These are phyloP conservation scores for Tetragnatha versicolor DNA, from an alignment of 1,140 invertebrate genomes.

Conservation along the genomic window DNA sequence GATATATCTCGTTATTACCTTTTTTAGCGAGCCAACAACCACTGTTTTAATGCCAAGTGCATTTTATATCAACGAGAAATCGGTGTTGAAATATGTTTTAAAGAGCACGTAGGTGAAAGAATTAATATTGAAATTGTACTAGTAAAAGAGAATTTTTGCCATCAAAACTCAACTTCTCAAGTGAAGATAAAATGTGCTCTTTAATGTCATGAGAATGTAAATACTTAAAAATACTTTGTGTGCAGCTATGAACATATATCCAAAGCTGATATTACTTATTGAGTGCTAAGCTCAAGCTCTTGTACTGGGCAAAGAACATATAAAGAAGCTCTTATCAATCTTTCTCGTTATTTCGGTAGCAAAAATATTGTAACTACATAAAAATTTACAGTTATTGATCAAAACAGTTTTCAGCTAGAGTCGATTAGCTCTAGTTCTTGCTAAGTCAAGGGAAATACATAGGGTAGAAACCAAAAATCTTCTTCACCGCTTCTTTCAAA, in stretches of 20 bases:
- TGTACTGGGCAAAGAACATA: slow-evolving; percentile 51
- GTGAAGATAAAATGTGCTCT: not conserved
- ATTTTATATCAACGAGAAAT: too few relatives aligned
- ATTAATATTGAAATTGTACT: too few relatives aligned
- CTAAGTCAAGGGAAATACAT: slow-evolving; percentile 42
- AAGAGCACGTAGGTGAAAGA: too few relatives aligned
- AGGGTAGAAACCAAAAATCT: slow-evolving; percentile 22
- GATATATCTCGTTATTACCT: too few relatives aligned
- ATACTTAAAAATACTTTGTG: slow-evolving; percentile 47
- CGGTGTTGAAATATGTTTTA: too few relatives aligned
- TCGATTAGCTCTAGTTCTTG: slow-evolving; percentile 30
- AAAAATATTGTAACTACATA: slow-evolving; percentile 55
- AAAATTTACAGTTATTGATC: slow-evolving; percentile 53
- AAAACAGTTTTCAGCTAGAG: slow-evolving; percentile 51
- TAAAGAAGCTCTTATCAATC: slow-evolving; percentile 50
- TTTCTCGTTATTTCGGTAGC: slow-evolving; percentile 45
- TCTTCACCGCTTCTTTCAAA: not conserved
- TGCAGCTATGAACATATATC: slow-evolving; percentile 43
- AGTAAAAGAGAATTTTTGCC: slow-evolving; percentile 6
- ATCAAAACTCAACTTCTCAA: not conserved
- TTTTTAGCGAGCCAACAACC: too few relatives aligned
- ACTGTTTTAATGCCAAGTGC: too few relatives aligned
- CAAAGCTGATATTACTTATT: slow-evolving; percentile 44
- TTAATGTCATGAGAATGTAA: slow-evolving; percentile 13
- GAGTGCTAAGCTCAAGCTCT: slow-evolving; percentile 53